Percentiles rank a stretch among this genome's conserved stretches.
Evolutionary conservation across 2,888 invertebrate species (phyloP).

Genomic region (Aelia acuminata): DNA sequence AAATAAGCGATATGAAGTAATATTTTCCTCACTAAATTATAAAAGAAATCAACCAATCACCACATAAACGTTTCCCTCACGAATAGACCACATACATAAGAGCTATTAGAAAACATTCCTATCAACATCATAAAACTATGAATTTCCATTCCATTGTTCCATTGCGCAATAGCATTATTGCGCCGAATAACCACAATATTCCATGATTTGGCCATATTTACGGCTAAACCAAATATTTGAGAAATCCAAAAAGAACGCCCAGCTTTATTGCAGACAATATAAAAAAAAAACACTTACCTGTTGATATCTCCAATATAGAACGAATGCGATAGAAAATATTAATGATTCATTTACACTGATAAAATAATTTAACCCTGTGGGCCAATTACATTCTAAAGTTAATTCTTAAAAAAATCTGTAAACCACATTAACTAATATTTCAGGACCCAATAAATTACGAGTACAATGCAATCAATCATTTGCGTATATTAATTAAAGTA

Average conservation of each 20-base stretch:
- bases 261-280: too few species aligned
- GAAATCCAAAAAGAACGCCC: background rate
- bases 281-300: too few species aligned
- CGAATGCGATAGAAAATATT: too few species aligned
- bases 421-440: too few species aligned
- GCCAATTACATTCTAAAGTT: too few species aligned
- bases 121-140: conserved; percentile 8
- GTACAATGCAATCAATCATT: too few species aligned
- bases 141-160: background rate
- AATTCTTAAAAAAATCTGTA: too few species aligned
- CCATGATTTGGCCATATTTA: background rate
- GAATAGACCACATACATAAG: background rate
- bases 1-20: background rate
- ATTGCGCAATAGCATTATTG: background rate
- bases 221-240: background rate
- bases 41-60: background rate
- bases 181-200: background rate
- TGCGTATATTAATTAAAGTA: too few species aligned
- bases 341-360: too few species aligned
- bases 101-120: conserved; percentile 7
- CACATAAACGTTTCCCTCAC: background rate
- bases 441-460: too few species aligned
- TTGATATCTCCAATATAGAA: too few species aligned
- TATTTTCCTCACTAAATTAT: background rate
- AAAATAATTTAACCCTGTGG: too few species aligned